Evolutionary conservation across 2,888 invertebrate species (phyloP).

Genomic region (Callyntrura sp.): DNA sequence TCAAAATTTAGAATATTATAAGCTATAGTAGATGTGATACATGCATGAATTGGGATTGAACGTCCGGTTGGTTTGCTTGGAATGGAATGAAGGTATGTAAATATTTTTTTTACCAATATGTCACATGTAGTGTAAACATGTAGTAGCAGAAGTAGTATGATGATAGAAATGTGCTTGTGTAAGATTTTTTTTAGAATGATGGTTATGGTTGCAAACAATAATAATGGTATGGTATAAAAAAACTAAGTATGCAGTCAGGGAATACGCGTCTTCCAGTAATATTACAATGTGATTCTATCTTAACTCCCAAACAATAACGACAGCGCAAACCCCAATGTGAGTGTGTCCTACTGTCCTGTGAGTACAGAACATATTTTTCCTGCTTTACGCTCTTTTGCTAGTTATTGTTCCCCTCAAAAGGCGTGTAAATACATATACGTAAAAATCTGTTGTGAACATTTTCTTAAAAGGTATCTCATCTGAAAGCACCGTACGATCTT

Average conservation of each 20-base stretch:
- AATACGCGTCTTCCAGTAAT: conserved; percentile 11
- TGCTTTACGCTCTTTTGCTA: background rate
- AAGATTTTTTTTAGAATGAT: conserved; percentile 7
- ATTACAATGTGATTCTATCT: conserved; percentile 48
- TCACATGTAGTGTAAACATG: background rate
- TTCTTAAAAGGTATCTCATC: background rate
- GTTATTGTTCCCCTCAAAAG: conserved; percentile 8
- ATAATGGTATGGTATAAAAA: conserved; percentile 55
- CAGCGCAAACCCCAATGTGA: background rate
- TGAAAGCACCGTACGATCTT: background rate
- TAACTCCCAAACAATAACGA: conserved; percentile 35
- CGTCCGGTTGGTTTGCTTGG: conserved; percentile 18
- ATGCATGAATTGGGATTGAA: background rate
- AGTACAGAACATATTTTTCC: background rate
- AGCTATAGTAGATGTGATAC: background rate
- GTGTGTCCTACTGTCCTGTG: background rate
- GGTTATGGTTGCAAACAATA: background rate
- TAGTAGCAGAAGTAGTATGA: background rate
- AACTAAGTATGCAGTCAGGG: conserved; percentile 43
- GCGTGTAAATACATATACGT: background rate
- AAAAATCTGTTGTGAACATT: background rate
- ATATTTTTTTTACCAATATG: background rate
- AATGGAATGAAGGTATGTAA: background rate
- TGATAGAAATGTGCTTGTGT: conserved; percentile 38
- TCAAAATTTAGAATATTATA: too few relatives aligned